These are phyloP conservation scores for Macrobrachium nipponense DNA, from an alignment of 1,140 invertebrate species.

Conservation along the genomic window DNA sequence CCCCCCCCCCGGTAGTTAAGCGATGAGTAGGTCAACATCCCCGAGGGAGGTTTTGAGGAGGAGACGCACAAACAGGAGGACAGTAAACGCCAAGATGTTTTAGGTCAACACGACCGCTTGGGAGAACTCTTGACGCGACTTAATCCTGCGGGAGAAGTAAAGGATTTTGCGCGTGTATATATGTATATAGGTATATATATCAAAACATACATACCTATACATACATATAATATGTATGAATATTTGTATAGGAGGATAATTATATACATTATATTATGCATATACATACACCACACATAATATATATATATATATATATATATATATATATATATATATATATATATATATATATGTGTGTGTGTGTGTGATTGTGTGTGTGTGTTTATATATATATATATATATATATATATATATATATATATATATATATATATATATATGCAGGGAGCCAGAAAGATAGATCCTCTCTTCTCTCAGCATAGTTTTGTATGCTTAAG, in stretches of 20 bases:
- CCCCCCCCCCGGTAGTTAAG: too few species aligned
- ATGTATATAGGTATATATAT: background rate
- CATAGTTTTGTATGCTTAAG: too few species aligned
- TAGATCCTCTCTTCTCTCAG: too few species aligned
- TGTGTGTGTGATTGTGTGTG: background rate
- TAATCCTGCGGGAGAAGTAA: too few species aligned
- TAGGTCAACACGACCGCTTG: too few species aligned
- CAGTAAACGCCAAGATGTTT: too few species aligned
- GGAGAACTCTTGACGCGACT: too few species aligned
- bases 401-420: background rate
- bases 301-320: constrained; percentile 24
- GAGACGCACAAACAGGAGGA: too few species aligned
- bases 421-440: background rate
- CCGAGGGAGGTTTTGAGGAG: too few species aligned
- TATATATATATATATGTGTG: constrained; percentile 7
- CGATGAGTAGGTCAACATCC: too few species aligned
- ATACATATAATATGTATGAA: constrained; percentile 19
- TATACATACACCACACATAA: background rate
- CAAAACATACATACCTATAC: background rate
- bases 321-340: constrained; percentile 25
- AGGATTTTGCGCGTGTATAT: too few species aligned
- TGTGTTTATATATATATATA: background rate
- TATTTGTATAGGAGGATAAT: background rate
- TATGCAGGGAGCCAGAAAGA: background rate
- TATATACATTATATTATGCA: background rate